Evolutionary conservation across 2,113 vertebrate species (phyloP).

Genomic region (Gymnobelideus leadbeateri): DNA sequence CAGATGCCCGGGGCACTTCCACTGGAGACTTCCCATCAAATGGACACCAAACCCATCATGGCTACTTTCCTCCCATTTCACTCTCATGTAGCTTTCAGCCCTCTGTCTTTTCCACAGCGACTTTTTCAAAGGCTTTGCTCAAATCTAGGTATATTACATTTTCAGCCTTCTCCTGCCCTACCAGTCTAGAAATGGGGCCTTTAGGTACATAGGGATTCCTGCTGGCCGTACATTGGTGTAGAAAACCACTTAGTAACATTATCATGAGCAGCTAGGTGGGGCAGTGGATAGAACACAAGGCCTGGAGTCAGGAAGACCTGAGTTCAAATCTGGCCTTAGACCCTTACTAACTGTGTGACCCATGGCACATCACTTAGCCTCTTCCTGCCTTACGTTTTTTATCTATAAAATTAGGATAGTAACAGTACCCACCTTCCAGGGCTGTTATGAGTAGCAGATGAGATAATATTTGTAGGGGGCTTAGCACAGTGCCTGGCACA

Average conservation of each 20-base stretch:
- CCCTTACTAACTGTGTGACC: background rate
- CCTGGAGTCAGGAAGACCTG: background rate
- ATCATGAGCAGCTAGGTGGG: too few relatives aligned
- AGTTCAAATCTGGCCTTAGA: background rate
- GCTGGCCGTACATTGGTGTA: too few relatives aligned
- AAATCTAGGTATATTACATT: background rate
- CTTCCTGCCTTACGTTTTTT: background rate
- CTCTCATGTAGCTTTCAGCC: background rate
- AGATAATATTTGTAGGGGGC: background rate
- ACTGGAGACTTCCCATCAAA: background rate
- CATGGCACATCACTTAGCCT: background rate
- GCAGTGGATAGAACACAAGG: background rate
- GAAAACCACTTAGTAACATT: too few relatives aligned
- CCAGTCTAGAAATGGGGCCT: background rate
- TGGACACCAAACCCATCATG: background rate
- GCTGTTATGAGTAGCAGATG: background rate
- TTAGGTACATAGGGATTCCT: background rate
- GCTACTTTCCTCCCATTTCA: background rate
- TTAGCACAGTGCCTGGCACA: too few relatives aligned
- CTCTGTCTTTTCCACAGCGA: background rate
- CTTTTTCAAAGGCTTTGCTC: background rate
- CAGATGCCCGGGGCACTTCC: background rate
- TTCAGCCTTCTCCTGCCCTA: background rate
- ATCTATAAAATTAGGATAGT: background rate
- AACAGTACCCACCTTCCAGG: background rate